Percentiles rank a stretch among this genome's conserved stretches.
Evolutionary conservation across 2,113 vertebrate species (phyloP).

Genomic region (Rousettus leschenaultii): DNA sequence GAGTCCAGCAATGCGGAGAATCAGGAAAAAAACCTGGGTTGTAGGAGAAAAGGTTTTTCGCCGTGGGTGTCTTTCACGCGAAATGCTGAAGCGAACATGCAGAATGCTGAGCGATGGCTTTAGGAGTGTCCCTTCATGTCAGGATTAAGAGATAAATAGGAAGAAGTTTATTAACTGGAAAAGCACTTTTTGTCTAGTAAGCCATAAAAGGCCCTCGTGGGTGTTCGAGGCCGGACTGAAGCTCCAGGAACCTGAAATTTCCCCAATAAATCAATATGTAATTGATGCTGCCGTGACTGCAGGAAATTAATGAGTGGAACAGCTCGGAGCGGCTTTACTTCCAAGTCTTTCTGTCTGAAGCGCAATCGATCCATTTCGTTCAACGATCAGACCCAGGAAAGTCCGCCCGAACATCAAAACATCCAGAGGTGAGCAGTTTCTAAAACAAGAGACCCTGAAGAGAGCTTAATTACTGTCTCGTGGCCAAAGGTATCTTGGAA

Average conservation of each 20-base stretch:
- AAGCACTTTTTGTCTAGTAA: background rate
- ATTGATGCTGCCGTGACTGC: constrained; percentile 7
- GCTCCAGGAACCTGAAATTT: constrained; percentile 36
- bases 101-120: background rate
- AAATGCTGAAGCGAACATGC: background rate
- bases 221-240: background rate
- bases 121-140: background rate
- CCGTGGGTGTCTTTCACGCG: background rate
- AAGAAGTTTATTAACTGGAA: constrained; percentile 2
- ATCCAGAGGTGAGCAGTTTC: constrained; percentile 30
- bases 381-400: constrained; percentile 35
- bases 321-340: constrained; percentile 23
- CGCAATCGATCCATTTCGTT: background rate
- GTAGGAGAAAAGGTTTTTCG: accelerated
- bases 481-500: background rate
- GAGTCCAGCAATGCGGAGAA: accelerated
- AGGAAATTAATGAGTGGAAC: constrained; percentile 34
- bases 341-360: constrained; percentile 10
- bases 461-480: constrained; percentile 38
- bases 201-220: background rate
- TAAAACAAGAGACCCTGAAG: constrained; percentile 41
- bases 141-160: constrained; percentile 29
- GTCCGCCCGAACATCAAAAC: constrained; percentile 20
- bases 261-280: constrained; percentile 48
- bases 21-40: too few species aligned